These are phyloP conservation scores for Bombylius discolor DNA, from an alignment of 2,888 invertebrate genomes.

Conservation along the genomic window DNA sequence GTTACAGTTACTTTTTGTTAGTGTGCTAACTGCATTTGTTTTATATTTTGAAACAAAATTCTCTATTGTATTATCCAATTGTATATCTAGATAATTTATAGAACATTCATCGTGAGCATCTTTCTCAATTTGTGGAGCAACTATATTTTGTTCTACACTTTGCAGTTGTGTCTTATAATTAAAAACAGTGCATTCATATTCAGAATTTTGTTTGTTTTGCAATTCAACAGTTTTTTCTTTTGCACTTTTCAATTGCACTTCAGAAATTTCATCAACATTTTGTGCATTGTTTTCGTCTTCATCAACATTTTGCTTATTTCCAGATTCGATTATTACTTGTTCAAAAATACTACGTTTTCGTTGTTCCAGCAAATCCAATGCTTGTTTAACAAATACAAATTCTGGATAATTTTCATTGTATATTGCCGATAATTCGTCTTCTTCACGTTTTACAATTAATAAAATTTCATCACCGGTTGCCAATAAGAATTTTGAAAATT, in stretches of 20 bases:
- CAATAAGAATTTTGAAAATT: slow-evolving; percentile 61
- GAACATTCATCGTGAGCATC: not conserved
- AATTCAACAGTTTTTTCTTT: not conserved
- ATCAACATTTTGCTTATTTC: not conserved
- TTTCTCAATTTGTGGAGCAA: not conserved
- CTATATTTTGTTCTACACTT: too few species aligned
- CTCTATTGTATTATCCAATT: not conserved
- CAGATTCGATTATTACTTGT: not conserved
- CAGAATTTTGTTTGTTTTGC: too few species aligned
- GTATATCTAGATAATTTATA: not conserved
- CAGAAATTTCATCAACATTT: not conserved
- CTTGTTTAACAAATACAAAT: slow-evolving; percentile 73
- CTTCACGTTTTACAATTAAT: slow-evolving; percentile 62
- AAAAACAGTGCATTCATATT: too few species aligned
- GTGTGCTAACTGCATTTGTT: not conserved
- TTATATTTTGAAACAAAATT: not conserved
- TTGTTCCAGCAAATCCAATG: slow-evolving; percentile 50
- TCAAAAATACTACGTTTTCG: slow-evolving; percentile 12
- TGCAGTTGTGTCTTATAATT: too few species aligned
- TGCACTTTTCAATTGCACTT: not conserved
- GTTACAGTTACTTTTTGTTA: not conserved
- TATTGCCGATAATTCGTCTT: slow-evolving; percentile 49
- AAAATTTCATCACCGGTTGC: slow-evolving; percentile 55
- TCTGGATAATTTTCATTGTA: slow-evolving; percentile 68
- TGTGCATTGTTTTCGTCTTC: not conserved